These are phyloP conservation scores for Tenthredo scrophulariae DNA, from an alignment of 2,888 invertebrate genomes.

Conservation along the genomic window DNA sequence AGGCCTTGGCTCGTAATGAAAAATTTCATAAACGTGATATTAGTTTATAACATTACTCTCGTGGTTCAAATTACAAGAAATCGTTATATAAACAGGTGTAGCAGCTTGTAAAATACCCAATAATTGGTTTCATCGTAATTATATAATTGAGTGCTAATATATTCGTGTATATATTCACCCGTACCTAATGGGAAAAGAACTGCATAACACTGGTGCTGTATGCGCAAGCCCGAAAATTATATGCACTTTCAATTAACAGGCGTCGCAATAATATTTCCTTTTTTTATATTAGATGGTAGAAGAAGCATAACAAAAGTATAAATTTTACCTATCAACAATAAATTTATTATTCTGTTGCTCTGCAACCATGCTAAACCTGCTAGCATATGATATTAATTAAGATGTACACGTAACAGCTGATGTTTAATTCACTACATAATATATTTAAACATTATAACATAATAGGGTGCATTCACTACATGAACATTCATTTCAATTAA, in stretches of 20 bases:
- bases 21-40: background rate
- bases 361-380: constrained; percentile 67
- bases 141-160: background rate
- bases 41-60: constrained; percentile 9
- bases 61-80: constrained; percentile 21
- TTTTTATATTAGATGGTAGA: constrained; percentile 29
- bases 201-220: background rate
- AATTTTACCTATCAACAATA: constrained; percentile 58
- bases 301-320: constrained; percentile 27
- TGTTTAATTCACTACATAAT: constrained; percentile 55
- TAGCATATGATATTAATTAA: constrained; percentile 64
- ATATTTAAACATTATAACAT: constrained; percentile 9
- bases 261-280: background rate
- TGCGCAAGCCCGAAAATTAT: background rate
- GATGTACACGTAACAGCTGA: constrained; percentile 39
- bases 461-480: background rate
- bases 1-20: constrained; percentile 1
- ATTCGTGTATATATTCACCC: background rate
- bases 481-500: background rate
- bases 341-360: constrained; percentile 61
- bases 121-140: background rate
- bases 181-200: background rate
- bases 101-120: background rate
- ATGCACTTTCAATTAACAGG: background rate
- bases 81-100: background rate